Evolutionary conservation across 2,113 vertebrate species (phyloP).

Genomic region (Phocoena sinus): DNA sequence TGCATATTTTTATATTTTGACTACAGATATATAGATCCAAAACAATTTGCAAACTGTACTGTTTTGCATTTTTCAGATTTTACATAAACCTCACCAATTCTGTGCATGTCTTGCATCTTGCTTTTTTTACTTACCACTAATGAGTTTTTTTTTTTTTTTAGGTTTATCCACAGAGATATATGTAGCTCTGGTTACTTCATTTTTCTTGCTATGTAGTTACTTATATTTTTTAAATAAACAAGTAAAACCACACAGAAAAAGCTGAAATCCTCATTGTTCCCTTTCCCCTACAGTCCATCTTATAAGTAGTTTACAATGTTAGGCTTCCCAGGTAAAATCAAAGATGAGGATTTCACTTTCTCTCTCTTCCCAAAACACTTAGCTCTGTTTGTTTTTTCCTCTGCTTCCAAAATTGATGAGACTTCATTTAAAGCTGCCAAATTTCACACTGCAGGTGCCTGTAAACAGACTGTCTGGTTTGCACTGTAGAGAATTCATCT

Average conservation of each 20-base stretch:
- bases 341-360: constrained; percentile 5
- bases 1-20: not conserved
- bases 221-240: not conserved
- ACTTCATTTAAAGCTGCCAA: not conserved
- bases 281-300: not conserved
- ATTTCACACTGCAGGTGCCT: not conserved
- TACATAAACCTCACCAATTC: not conserved
- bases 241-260: not conserved
- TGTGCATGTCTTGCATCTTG: not conserved
- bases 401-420: not conserved
- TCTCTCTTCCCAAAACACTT: not conserved
- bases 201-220: not conserved
- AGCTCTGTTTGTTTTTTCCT: not conserved
- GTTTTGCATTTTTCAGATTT: not conserved
- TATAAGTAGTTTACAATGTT: not conserved
- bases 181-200: not conserved
- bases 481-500: not conserved
- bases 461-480: not conserved
- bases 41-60: not conserved
- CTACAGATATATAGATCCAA: not conserved
- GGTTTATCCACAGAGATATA: not conserved
- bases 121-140: not conserved
- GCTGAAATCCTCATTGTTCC: not conserved
- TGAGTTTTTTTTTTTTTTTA: not conserved
- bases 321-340: not conserved